Conservation (phyloP, 2,797 vertebrate genomes). For the Lacerta bilineata region DNA sequence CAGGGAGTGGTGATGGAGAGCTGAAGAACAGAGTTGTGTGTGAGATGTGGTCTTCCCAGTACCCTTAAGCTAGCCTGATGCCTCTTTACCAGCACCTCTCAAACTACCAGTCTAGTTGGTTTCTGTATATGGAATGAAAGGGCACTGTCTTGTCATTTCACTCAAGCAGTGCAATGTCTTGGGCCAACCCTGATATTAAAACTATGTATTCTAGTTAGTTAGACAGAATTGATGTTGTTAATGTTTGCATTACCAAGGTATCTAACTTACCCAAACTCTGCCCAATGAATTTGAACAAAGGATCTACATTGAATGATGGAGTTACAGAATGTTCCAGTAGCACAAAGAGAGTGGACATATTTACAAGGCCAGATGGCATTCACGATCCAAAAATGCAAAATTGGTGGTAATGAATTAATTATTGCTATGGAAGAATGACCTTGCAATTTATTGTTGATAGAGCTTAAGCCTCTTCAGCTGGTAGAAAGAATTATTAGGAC, state of each 20-base stretch:
- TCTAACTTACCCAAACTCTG: neutral
- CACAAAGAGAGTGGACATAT: neutral
- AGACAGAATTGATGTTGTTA: neutral
- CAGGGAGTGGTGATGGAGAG: too few relatives aligned
- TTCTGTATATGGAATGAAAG: too few relatives aligned
- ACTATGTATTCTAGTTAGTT: too few relatives aligned
- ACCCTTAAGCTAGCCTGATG: too few relatives aligned
- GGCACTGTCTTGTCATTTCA: too few relatives aligned
- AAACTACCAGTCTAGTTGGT: too few relatives aligned
- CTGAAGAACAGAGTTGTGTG: too few relatives aligned
- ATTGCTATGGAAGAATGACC: conserved; percentile 9
- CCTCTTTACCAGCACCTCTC: too few relatives aligned
- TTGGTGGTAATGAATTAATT: neutral
- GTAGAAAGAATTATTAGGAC: neutral
- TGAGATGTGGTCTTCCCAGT: too few relatives aligned
- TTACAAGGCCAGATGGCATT: neutral
- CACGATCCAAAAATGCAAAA: neutral
- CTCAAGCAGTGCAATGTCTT: too few relatives aligned
- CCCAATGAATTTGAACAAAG: neutral
- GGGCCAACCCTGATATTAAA: too few relatives aligned
- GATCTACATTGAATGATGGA: neutral
- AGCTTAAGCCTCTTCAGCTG: neutral
- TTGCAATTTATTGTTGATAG: neutral
- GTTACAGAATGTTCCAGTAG: neutral
- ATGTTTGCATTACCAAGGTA: neutral